phyloP scores from a whole-genome alignment of 2,888 invertebrate species.

The Smittia aterrima region DNA sequence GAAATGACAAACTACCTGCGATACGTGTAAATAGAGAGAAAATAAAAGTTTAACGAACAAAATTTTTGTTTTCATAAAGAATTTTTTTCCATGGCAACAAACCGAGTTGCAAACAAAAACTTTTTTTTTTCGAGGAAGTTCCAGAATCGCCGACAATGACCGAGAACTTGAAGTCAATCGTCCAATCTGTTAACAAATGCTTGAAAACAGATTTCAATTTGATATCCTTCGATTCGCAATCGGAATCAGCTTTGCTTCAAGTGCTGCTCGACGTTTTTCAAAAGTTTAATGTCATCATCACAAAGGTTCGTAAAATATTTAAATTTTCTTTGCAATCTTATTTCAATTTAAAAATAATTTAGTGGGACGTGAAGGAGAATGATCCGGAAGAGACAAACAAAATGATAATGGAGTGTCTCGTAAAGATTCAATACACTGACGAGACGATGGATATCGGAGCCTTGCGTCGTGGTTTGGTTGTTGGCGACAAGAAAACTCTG shows the following conservation, averaged over 20 bases:
- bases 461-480: constrained; percentile 56
- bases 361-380: constrained; percentile 71
- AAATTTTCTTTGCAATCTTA: not conserved
- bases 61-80: not conserved
- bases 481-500: constrained; percentile 71
- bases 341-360: no score
- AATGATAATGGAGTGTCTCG: constrained; percentile 66
- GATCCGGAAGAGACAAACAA: constrained; percentile 73
- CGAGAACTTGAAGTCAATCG: constrained; percentile 66
- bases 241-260: constrained; percentile 72
- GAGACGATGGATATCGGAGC: constrained; percentile 51
- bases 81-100: constrained; percentile 10
- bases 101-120: not conserved
- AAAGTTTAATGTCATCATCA: constrained; percentile 63
- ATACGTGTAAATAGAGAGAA: not conserved
- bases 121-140: not conserved
- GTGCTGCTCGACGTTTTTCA: constrained; percentile 73
- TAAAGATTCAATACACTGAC: constrained; percentile 71
- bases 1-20: no score
- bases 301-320: constrained; percentile 56
- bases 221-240: constrained; percentile 80
- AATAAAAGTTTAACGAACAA: not conserved
- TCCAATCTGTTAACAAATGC: constrained; percentile 70
- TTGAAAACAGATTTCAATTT: constrained; percentile 74
- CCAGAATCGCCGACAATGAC: constrained; percentile 55